These are phyloP conservation scores for Eupithecia exiguata DNA, from an alignment of 2,888 invertebrate species.

Conservation along the genomic window DNA sequence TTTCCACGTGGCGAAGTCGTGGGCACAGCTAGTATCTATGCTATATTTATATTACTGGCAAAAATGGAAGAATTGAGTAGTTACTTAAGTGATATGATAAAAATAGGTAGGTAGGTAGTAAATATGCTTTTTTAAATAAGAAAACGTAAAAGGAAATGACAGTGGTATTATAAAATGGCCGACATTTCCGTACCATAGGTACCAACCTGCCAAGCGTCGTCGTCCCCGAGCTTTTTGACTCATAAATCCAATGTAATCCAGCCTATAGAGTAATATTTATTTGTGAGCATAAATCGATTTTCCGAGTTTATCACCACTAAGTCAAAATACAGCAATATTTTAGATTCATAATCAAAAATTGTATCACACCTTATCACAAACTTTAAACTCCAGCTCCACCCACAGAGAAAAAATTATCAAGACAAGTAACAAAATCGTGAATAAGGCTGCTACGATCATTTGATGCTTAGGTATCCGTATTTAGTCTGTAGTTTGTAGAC, in stretches of 20 bases:
- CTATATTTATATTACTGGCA: not conserved
- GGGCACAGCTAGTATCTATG: not conserved
- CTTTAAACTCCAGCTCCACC: not conserved
- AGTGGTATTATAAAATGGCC: slow-evolving; percentile 1
- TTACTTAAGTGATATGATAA: not conserved
- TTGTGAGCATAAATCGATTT: not conserved
- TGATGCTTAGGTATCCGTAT: not conserved
- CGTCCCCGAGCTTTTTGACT: not conserved
- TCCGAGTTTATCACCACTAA: not conserved
- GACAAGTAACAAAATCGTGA: not conserved
- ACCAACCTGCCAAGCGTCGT: not conserved
- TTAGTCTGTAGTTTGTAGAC: not conserved
- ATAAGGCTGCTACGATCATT: too few relatives aligned
- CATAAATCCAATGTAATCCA: slow-evolving; percentile 1
- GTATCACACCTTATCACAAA: not conserved
- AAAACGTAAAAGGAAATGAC: not conserved
- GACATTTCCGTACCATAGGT: not conserved
- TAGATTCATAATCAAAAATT: not conserved
- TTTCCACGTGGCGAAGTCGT: not conserved
- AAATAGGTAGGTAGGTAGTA: not conserved
- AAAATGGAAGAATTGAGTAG: not conserved
- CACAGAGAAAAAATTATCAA: not conserved
- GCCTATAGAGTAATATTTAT: not conserved
- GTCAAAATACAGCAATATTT: not conserved
- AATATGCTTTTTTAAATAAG: not conserved